phyloP scores from a whole-genome alignment of 1,140 invertebrate genomes.

The Drosophila kanapiae region DNA sequence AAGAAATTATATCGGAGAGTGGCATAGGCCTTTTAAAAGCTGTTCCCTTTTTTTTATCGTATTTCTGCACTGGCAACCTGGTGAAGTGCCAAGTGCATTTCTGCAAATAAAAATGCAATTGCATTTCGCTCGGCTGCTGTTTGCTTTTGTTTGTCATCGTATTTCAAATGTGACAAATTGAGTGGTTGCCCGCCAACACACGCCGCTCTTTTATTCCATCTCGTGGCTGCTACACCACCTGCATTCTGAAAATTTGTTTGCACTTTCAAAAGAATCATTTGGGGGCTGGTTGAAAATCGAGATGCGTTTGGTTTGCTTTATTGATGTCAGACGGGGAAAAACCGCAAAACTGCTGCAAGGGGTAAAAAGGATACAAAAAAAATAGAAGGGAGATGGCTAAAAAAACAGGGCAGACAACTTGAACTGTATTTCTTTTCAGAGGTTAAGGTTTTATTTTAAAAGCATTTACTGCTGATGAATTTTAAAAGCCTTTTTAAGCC shows the following conservation, averaged over 20 bases:
- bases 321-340: slow-evolving; percentile 56
- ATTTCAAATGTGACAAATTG: slow-evolving; percentile 83
- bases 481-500: slow-evolving; percentile 11
- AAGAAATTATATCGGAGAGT: neutral
- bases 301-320: slow-evolving; percentile 51
- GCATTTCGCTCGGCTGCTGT: slow-evolving; percentile 63
- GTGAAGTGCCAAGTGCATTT: slow-evolving; percentile 76
- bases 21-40: slow-evolving; percentile 23
- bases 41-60: slow-evolving; percentile 16
- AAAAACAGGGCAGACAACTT: slow-evolving; percentile 22
- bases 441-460: slow-evolving; percentile 16
- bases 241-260: slow-evolving; percentile 72
- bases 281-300: slow-evolving; percentile 24
- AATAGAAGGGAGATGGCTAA: neutral
- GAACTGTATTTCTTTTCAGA: slow-evolving; percentile 24
- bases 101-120: slow-evolving; percentile 84
- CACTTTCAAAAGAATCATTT: slow-evolving; percentile 76
- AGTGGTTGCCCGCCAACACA: slow-evolving; percentile 50
- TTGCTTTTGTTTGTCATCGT: slow-evolving; percentile 63
- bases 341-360: slow-evolving; percentile 65
- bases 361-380: slow-evolving; percentile 18
- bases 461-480: neutral
- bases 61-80: slow-evolving; percentile 10
- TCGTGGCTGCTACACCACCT: slow-evolving; percentile 62
- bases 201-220: slow-evolving; percentile 11